phyloP scores from a whole-genome alignment of 2,797 vertebrate genomes.

The Sebastes alutus region DNA sequence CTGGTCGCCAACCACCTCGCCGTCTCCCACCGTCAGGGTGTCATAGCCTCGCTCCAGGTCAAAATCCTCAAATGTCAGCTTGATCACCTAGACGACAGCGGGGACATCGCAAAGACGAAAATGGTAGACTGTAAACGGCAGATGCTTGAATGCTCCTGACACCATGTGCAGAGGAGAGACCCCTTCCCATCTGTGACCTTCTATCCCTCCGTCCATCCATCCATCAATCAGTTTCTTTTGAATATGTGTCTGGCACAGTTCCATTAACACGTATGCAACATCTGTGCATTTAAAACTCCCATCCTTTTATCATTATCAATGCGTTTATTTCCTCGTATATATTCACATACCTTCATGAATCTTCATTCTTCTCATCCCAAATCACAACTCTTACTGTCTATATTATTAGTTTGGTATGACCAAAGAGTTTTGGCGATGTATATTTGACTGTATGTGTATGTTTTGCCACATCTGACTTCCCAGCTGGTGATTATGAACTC shows the following conservation, averaged over 20 bases:
- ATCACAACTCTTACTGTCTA: not conserved
- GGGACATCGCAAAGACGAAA: conserved; percentile 38
- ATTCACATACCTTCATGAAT: not conserved
- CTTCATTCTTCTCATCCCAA: not conserved
- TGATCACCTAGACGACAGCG: conserved; percentile 90
- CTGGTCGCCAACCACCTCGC: conserved; percentile 94
- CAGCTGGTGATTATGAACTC: conserved; percentile 21
- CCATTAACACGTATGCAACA: not conserved
- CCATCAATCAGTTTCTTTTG: conserved; percentile 14
- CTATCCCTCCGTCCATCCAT: conserved; percentile 20
- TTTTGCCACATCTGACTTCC: not conserved
- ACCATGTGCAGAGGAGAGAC: conserved; percentile 42
- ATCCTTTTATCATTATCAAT: not conserved
- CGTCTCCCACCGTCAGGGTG: conserved; percentile 95
- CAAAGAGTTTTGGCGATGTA: not conserved
- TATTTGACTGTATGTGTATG: not conserved
- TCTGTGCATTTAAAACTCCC: not conserved
- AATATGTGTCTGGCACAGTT: conserved; percentile 11
- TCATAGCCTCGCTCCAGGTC: conserved; percentile 98
- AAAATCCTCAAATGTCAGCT: conserved; percentile 97
- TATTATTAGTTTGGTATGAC: not conserved
- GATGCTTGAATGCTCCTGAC: conserved; percentile 42
- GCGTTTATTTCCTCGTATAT: not conserved
- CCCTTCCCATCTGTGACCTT: conserved; percentile 51
- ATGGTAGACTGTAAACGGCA: conserved; percentile 21